Percentiles rank a stretch among this genome's conserved stretches.
Evolutionary conservation across 2,797 vertebrate genomes (phyloP).

Genomic region (Alectoris magna): DNA sequence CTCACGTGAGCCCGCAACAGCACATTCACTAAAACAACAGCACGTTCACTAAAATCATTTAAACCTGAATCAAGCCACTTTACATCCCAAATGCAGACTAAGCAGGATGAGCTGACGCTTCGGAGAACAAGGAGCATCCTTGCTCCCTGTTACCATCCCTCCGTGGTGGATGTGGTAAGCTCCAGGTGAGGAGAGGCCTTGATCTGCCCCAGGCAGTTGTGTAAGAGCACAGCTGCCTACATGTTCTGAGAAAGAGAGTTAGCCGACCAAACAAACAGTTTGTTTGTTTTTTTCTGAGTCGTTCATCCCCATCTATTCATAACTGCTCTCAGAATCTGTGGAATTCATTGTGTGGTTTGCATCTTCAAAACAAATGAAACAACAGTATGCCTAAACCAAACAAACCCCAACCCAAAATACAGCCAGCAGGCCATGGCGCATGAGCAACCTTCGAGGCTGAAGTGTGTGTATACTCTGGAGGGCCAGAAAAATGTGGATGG

Average conservation of each 20-base stretch:
- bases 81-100: conserved; percentile 37
- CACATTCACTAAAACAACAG: conserved; percentile 21
- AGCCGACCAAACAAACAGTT: neutral
- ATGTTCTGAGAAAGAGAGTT: neutral
- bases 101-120: neutral
- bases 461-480: conserved; percentile 49
- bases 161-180: neutral
- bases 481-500: conserved; percentile 39
- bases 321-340: conserved; percentile 40
- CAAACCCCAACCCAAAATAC: conserved; percentile 56
- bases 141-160: neutral
- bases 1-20: neutral
- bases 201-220: fast-evolving
- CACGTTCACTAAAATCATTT: neutral
- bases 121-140: neutral
- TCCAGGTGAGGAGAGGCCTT: neutral
- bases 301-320: conserved; percentile 40
- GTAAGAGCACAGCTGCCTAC: neutral
- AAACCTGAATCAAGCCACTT: neutral
- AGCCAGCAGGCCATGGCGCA: conserved; percentile 34
- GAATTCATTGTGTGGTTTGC: conserved; percentile 71
- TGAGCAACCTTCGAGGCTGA: conserved; percentile 37
- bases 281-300: conserved; percentile 26
- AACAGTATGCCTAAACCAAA: conserved; percentile 72
- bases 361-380: conserved; percentile 74